phyloP scores from a whole-genome alignment of 2,888 invertebrate species.

The Diarsia brunnea region DNA sequence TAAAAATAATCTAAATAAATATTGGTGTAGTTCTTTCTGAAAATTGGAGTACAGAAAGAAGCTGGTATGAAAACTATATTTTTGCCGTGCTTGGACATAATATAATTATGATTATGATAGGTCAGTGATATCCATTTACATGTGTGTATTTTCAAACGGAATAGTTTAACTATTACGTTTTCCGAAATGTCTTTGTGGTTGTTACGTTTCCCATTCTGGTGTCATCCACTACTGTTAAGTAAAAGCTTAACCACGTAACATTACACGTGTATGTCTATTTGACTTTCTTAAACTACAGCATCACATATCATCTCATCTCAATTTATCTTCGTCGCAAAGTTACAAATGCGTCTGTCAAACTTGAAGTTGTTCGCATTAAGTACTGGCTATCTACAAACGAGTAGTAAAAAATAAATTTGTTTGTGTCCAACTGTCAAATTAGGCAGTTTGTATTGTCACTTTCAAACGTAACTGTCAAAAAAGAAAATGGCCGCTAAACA shows the following conservation, averaged over 20 bases:
- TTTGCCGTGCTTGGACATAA: too few species aligned
- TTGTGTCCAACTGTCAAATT: conserved; percentile 35
- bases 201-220: background rate
- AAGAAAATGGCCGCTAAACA: conserved; percentile 68
- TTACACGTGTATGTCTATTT: conserved; percentile 31
- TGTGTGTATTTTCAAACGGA: background rate
- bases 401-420: conserved; percentile 31
- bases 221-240: conserved; percentile 10
- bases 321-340: conserved; percentile 61
- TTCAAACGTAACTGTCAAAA: conserved; percentile 73
- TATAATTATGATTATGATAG: too few species aligned
- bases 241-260: conserved; percentile 45
- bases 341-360: conserved; percentile 52
- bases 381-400: conserved; percentile 14
- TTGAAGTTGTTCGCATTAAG: conserved; percentile 13
- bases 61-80: background rate
- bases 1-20: background rate
- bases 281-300: conserved; percentile 65
- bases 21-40: background rate
- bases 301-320: conserved; percentile 72
- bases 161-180: background rate
- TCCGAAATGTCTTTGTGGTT: background rate
- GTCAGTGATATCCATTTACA: background rate
- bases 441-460: conserved; percentile 71
- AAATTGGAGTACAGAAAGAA: background rate